Conservation (phyloP, 2,888 invertebrate species). For the Pyrochroa serraticornis region DNA sequence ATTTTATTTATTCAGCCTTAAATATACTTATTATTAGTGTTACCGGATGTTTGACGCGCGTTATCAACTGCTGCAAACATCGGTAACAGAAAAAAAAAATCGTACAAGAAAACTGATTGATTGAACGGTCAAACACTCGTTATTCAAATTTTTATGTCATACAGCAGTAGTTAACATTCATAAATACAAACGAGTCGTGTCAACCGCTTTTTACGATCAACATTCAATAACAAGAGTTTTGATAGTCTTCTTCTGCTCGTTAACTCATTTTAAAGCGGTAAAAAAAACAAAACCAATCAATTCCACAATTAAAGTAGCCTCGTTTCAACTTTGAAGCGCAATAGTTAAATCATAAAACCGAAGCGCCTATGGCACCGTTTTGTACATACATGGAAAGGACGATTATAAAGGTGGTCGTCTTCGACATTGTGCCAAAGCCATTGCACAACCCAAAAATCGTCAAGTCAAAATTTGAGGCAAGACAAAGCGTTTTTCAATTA, state of each 20-base stretch:
- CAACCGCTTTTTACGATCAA: slow-evolving; percentile 20
- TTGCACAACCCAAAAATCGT: neutral
- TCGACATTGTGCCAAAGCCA: slow-evolving; percentile 17
- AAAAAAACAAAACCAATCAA: slow-evolving; percentile 13
- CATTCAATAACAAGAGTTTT: slow-evolving; percentile 24
- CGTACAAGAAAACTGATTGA: slow-evolving; percentile 17
- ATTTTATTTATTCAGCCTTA: slow-evolving; percentile 40
- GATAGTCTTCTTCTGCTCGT: slow-evolving; percentile 15
- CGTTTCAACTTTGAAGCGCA: neutral
- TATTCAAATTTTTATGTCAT: slow-evolving; percentile 6
- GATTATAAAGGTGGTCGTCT: slow-evolving; percentile 6
- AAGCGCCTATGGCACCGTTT: slow-evolving; percentile 9
- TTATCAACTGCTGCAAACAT: neutral
- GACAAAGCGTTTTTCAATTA: too few species aligned
- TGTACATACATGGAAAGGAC: slow-evolving; percentile 9
- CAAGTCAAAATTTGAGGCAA: too few species aligned
- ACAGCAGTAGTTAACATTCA: slow-evolving; percentile 14
- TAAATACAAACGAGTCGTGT: slow-evolving; percentile 18
- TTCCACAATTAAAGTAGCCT: slow-evolving; percentile 10
- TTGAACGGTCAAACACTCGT: slow-evolving; percentile 6
- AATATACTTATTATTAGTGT: slow-evolving; percentile 21
- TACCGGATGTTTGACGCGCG: neutral
- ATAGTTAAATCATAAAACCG: slow-evolving; percentile 1
- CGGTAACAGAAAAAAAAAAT: neutral
- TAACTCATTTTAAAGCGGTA: neutral